These are phyloP conservation scores for Augochlorella aurata DNA, from an alignment of 2,888 invertebrate genomes.

Conservation along the genomic window DNA sequence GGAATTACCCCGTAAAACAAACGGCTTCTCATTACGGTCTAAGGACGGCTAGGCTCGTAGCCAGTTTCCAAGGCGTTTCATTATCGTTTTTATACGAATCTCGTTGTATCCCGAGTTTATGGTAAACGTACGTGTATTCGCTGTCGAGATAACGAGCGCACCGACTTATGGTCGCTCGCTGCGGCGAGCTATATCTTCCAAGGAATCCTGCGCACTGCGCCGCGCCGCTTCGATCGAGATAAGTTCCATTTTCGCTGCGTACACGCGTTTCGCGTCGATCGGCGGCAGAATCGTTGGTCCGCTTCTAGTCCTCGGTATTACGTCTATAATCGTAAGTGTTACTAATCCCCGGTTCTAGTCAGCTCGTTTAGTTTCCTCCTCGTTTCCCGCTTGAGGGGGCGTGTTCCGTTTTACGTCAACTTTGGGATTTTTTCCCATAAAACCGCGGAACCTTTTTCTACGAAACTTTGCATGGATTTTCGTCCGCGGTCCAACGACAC, in stretches of 20 bases:
- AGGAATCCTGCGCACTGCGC: slow-evolving; percentile 23
- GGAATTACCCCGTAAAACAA: slow-evolving; percentile 33
- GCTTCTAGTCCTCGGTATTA: slow-evolving; percentile 69
- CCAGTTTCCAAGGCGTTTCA: background rate
- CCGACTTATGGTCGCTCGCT: background rate
- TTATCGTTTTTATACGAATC: slow-evolving; percentile 1
- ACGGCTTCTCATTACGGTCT: slow-evolving; percentile 38
- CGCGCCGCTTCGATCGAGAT: slow-evolving; percentile 14
- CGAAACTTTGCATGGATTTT: background rate
- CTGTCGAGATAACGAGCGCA: background rate
- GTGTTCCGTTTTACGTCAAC: background rate
- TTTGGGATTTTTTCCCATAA: background rate
- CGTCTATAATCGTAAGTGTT: slow-evolving; percentile 39
- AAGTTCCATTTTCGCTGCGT: slow-evolving; percentile 26
- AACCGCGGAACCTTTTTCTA: background rate
- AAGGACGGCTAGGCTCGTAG: background rate
- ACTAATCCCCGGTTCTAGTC: slow-evolving; percentile 54
- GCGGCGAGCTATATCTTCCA: slow-evolving; percentile 20
- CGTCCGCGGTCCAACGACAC: background rate
- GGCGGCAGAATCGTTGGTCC: slow-evolving; percentile 22
- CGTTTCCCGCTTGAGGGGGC: slow-evolving; percentile 1
- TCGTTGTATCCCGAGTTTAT: slow-evolving; percentile 7
- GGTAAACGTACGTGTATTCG: background rate
- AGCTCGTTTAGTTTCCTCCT: slow-evolving; percentile 39
- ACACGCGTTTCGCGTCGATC: background rate